Conservation (phyloP, 2,888 invertebrate genomes). For the Agriopis aurantiaria region DNA sequence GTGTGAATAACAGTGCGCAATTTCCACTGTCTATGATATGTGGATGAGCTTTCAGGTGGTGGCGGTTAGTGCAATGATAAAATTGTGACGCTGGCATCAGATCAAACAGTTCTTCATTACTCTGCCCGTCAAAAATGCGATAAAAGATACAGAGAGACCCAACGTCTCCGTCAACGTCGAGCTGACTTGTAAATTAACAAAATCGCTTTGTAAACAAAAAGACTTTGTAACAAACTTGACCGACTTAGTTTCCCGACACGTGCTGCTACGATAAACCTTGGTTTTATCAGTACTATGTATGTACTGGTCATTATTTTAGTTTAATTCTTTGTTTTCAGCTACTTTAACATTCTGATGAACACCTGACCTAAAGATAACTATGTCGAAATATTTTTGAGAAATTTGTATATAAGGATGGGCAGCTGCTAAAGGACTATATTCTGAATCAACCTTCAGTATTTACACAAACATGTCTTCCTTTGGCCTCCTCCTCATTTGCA, state of each 20-base stretch:
- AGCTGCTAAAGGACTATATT: constrained; percentile 1
- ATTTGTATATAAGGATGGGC: neutral
- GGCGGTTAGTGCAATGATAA: too few species aligned
- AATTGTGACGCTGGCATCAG: too few species aligned
- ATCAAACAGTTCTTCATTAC: too few species aligned
- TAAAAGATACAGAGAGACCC: too few species aligned
- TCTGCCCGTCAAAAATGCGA: too few species aligned
- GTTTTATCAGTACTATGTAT: neutral
- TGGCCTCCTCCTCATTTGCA: constrained; percentile 40
- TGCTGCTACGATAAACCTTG: neutral
- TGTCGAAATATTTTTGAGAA: constrained; percentile 1
- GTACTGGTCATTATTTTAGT: neutral
- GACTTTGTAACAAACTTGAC: neutral
- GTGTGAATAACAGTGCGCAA: too few species aligned
- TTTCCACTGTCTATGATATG: too few species aligned
- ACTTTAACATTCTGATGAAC: neutral
- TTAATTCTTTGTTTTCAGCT: neutral
- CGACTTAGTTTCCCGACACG: neutral
- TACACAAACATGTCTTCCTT: constrained; percentile 38
- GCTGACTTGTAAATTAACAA: too few species aligned
- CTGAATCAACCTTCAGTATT: constrained; percentile 3
- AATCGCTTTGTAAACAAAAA: neutral
- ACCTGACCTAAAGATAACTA: neutral
- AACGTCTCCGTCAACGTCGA: too few species aligned
- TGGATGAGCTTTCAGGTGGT: too few species aligned